Percentiles rank a stretch among this genome's conserved stretches.
These are phyloP conservation scores for Parasteatoda lunata DNA, from an alignment of 2,888 invertebrate species.

Conservation along the genomic window DNA sequence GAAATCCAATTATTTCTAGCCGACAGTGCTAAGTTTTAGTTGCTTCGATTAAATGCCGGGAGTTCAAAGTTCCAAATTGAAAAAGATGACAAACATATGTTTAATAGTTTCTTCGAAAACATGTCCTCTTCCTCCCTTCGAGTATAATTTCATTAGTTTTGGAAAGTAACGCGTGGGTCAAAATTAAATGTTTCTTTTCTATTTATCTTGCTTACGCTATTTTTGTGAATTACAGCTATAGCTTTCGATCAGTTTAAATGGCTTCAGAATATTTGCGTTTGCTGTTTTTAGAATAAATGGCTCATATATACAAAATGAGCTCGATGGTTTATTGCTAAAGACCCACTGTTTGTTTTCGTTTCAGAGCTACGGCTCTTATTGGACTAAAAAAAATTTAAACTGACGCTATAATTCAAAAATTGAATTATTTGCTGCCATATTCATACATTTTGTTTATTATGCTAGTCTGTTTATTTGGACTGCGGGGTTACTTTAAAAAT, in stretches of 20 bases:
- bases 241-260: neutral
- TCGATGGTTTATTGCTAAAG: neutral
- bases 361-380: too few relatives aligned
- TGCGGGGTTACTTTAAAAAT: neutral
- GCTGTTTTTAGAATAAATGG: neutral
- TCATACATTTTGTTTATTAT: neutral
- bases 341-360: too few relatives aligned
- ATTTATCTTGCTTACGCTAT: neutral
- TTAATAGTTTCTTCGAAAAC: constrained; percentile 28
- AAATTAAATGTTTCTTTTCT: constrained; percentile 22
- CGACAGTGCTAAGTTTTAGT: constrained; percentile 12
- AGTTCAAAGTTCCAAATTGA: constrained; percentile 56
- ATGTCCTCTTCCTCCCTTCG: constrained; percentile 8
- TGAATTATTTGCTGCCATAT: neutral
- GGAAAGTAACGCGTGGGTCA: constrained; percentile 5
- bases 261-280: neutral
- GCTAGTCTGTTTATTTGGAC: neutral
- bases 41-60: constrained; percentile 34
- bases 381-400: neutral
- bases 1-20: constrained; percentile 49
- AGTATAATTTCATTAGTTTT: constrained; percentile 46
- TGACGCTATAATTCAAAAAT: neutral
- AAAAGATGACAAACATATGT: constrained; percentile 60
- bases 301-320: neutral
- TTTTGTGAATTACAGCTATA: neutral